Base-by-base conservation (phyloP, 2,113 vertebrate species). In the Columba livia region DNA sequence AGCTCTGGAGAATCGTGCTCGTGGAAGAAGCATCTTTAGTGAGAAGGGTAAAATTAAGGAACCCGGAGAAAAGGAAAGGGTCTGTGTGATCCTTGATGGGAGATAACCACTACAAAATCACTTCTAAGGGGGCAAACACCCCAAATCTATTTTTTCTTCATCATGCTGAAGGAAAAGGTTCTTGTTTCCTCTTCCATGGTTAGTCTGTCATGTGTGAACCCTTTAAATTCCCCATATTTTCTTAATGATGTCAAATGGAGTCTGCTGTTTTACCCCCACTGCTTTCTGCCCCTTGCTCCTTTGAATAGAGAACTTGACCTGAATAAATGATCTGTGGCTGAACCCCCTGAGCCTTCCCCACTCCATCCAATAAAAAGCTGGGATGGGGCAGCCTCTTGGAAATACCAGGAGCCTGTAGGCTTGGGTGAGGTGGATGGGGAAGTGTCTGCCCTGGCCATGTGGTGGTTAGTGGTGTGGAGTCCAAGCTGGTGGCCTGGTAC, bases 361-460 rank as follows among this genome's bases (percentile, higher is more conserved):
- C 5, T 28, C 32, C 13, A 1, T 32, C 36, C 23, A 18, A 23
- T 24, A 9, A 19, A 51, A 54, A 15, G 2, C 9, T 51, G 58
- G 26, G 53, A 11, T 13, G 48, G 66, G 62, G 57, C n/a, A 15
- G 20, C 17, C 38, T 58, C 42, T 7, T 20, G 58, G 36, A 17
- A 61, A 10, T 57, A 28, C 8, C 21, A 16, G 26, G 28, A 20
- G 5, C 56, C 28, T 6, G 1, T 5, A 5, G 50, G 44, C 15
- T 79, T n/a, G 7, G 51, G 0, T 11, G 44, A 42, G 44, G 64
- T 14, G 38, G n/a, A 24, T 4, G 3, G 51, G 66, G 18, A 38
- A 56, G 29, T 2, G 16, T 24, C 15, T 47, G 12, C 18, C 19
- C 23, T 42, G 72, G 15, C 5, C 1, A 3, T 0, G 5, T 16